phyloP scores from a whole-genome alignment of 2,797 vertebrate genomes.

The Sebastes hubbsi region DNA sequence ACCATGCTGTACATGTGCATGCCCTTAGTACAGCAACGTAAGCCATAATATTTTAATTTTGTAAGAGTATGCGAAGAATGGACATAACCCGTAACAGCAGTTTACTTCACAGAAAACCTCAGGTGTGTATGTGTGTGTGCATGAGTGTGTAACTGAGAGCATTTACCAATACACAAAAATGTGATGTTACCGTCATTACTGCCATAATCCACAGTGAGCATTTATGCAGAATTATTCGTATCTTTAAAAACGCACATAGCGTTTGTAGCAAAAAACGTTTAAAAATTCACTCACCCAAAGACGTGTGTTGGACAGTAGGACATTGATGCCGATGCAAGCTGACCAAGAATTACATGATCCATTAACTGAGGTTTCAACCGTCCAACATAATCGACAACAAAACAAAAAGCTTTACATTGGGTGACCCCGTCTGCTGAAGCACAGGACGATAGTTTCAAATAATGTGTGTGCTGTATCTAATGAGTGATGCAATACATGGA shows the following conservation, averaged over 20 bases:
- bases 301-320: not conserved
- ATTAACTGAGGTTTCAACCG: not conserved
- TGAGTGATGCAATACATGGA: conserved; percentile 12
- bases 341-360: not conserved
- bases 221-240: not conserved
- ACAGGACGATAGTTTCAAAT: not conserved
- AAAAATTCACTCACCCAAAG: not conserved
- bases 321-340: not conserved
- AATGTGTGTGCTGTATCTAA: conserved; percentile 22
- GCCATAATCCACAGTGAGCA: not conserved
- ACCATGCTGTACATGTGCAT: not conserved
- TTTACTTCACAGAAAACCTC: conserved; percentile 62
- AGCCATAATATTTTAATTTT: conserved; percentile 27
- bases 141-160: not conserved
- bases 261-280: not conserved
- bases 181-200: not conserved
- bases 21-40: not conserved
- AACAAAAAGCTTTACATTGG: not conserved
- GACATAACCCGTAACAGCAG: conserved; percentile 3
- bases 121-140: conserved; percentile 41
- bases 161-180: conserved; percentile 12
- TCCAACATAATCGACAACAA: not conserved
- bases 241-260: not conserved
- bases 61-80: not conserved
- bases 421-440: not conserved